Percentiles rank a stretch among this genome's conserved stretches.
These are phyloP conservation scores for Aldabrachelys gigantea DNA, from an alignment of 2,113 vertebrate genomes.

Conservation along the genomic window DNA sequence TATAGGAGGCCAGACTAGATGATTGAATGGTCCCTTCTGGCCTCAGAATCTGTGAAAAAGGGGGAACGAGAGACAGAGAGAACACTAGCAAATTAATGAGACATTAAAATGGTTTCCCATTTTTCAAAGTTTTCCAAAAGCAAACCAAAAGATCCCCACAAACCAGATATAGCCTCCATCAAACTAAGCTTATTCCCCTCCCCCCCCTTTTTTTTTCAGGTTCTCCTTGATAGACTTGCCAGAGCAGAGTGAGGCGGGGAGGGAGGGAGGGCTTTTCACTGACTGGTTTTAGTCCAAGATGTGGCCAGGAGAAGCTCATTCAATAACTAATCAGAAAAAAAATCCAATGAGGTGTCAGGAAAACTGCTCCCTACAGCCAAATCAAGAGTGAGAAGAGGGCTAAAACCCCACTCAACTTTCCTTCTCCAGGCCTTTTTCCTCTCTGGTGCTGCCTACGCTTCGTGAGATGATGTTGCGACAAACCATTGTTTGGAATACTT, in stretches of 20 bases:
- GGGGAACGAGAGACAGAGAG: background rate
- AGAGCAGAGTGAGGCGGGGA: accelerated
- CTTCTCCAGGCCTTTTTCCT: background rate
- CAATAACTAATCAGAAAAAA: background rate
- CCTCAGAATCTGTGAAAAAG: background rate
- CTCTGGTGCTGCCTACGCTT: background rate
- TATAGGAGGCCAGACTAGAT: background rate
- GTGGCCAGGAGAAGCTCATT: background rate
- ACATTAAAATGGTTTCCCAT: background rate
- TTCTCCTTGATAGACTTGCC: background rate
- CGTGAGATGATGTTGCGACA: background rate
- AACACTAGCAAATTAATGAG: background rate
- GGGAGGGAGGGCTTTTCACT: background rate
- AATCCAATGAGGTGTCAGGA: background rate
- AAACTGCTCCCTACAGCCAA: background rate
- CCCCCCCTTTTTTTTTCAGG: accelerated
- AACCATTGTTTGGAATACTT: background rate
- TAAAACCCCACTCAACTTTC: background rate
- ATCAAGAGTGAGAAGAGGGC: background rate
- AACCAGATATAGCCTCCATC: background rate
- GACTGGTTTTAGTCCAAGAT: background rate
- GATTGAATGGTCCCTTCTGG: background rate
- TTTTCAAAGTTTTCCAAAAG: background rate
- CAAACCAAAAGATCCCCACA: background rate
- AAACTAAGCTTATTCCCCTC: background rate